Conservation (phyloP, 2,797 vertebrate genomes). For the Poecilia gillii region DNA sequence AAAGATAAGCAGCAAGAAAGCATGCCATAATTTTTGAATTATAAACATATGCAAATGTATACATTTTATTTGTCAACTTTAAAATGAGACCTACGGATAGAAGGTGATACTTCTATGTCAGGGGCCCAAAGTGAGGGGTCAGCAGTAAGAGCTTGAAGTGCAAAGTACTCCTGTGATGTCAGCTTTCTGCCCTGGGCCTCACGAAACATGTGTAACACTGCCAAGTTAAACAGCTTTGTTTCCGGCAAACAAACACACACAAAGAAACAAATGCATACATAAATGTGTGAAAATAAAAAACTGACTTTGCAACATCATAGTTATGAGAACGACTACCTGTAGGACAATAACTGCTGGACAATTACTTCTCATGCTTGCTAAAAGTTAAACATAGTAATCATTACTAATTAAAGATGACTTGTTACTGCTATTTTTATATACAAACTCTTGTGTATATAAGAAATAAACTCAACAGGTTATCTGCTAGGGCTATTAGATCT, state of each 20-base stretch:
- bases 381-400: neutral
- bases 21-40: slow-evolving; percentile 5
- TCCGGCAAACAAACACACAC: slow-evolving; percentile 8
- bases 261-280: neutral
- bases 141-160: slow-evolving; percentile 69
- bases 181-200: slow-evolving; percentile 70
- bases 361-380: neutral
- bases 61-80: neutral
- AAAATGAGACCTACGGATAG: slow-evolving; percentile 28
- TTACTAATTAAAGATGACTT: neutral
- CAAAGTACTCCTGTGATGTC: slow-evolving; percentile 73
- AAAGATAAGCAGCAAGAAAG: neutral
- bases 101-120: slow-evolving; percentile 12
- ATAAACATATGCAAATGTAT: slow-evolving; percentile 2
- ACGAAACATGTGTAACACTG: slow-evolving; percentile 83
- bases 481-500: neutral
- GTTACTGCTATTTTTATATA: neutral
- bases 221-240: slow-evolving; percentile 83
- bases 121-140: slow-evolving; percentile 56
- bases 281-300: neutral
- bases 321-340: neutral
- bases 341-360: neutral
- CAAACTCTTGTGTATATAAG: neutral
- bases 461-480: neutral
- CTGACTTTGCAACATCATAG: neutral